phyloP scores from a whole-genome alignment of 2,888 invertebrate genomes.

The Eilema sororculum region DNA sequence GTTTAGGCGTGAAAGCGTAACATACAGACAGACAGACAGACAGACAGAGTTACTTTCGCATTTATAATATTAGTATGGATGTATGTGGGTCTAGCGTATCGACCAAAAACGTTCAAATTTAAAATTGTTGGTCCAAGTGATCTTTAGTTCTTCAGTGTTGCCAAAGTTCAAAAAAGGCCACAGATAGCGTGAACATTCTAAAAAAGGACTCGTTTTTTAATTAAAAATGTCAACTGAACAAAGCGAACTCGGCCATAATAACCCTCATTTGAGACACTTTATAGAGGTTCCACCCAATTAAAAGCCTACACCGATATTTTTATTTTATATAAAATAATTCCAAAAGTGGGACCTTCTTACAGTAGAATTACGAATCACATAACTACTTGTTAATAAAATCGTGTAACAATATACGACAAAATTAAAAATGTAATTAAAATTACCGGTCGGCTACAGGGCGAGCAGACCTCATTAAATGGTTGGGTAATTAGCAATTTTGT shows the following conservation, averaged over 20 bases:
- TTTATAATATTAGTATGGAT: no score
- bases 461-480: conserved; percentile 78
- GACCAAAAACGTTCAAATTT: not conserved
- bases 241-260: conserved; percentile 11
- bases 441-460: conserved; percentile 62
- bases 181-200: not conserved
- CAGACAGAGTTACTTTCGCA: no score
- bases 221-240: conserved; percentile 9
- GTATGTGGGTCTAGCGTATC: not conserved
- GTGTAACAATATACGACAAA: conserved; percentile 56
- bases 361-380: conserved; percentile 35
- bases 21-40: no score
- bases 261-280: conserved; percentile 16
- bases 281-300: conserved; percentile 35
- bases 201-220: conserved; percentile 2
- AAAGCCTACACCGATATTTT: conserved; percentile 28
- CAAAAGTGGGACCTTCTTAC: conserved; percentile 22
- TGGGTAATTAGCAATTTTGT: conserved; percentile 84
- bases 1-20: no score
- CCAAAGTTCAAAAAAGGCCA: not conserved
- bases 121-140: not conserved
- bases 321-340: conserved; percentile 16
- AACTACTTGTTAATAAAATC: conserved; percentile 46
- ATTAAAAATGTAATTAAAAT: conserved; percentile 80
- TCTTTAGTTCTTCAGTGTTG: not conserved